Evolutionary conservation across 2,797 vertebrate genomes (phyloP).

Genomic region (Hydrophis major): DNA sequence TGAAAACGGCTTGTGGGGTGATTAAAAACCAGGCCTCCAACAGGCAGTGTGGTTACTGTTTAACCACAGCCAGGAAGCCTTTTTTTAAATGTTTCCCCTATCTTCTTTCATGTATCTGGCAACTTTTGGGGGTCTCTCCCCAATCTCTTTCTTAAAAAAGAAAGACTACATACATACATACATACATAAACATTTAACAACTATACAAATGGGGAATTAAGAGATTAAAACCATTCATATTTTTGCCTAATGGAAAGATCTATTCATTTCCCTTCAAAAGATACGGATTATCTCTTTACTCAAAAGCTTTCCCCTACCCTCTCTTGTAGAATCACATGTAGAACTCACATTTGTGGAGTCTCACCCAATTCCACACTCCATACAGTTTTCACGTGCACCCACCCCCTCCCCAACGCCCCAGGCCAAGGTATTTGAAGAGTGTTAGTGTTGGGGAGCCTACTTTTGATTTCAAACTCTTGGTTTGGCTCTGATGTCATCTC

Average conservation of each 20-base stretch:
- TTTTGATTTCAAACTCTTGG: neutral
- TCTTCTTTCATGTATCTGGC: neutral
- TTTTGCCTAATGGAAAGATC: neutral
- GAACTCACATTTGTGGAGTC: too few relatives aligned
- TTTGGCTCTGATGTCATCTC: too few relatives aligned
- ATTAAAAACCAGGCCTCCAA: constrained; percentile 82
- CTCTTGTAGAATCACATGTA: neutral
- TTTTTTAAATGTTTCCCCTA: constrained; percentile 32
- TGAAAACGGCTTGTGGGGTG: constrained; percentile 83
- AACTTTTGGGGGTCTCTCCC: neutral
- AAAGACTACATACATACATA: neutral
- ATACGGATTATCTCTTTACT: constrained; percentile 16
- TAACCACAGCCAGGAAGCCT: constrained; percentile 77
- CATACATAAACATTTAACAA: neutral
- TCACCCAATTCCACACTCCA: neutral
- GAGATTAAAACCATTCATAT: neutral
- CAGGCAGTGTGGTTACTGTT: constrained; percentile 80
- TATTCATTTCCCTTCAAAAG: neutral
- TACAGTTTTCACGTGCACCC: neutral
- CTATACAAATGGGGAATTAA: neutral
- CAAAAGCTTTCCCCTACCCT: neutral
- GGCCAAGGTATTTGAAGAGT: neutral
- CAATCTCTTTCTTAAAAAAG: neutral
- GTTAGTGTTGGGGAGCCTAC: neutral
- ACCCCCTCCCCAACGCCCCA: neutral